Evolutionary conservation across 23 tunicate genomes (phyloP).

Genomic region (Ciona savignyi): DNA sequence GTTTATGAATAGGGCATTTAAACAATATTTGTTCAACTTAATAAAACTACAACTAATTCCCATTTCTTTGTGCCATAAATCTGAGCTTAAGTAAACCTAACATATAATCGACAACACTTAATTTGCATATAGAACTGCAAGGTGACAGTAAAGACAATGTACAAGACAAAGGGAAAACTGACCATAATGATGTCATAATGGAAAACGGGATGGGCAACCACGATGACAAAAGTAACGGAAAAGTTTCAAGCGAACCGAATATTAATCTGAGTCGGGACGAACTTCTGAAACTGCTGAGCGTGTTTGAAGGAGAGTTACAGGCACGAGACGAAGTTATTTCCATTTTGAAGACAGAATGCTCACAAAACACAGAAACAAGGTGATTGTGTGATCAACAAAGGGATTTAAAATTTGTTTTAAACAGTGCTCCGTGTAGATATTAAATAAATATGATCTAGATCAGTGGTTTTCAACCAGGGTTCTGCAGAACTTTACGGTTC

Average conservation of each 20-base stretch:
- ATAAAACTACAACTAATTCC: too few relatives aligned
- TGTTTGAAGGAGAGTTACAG: conserved; percentile 94
- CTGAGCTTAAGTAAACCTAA: too few relatives aligned
- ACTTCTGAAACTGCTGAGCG: conserved; percentile 55
- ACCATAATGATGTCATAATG: neutral
- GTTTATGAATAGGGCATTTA: too few relatives aligned
- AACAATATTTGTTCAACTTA: too few relatives aligned
- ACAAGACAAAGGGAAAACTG: neutral
- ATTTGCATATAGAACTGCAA: too few relatives aligned
- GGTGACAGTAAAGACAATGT: neutral
- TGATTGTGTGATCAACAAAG: neutral
- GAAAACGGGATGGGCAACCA: neutral
- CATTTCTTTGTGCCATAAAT: too few relatives aligned
- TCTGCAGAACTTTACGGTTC: too few relatives aligned
- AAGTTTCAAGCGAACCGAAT: conserved; percentile 27
- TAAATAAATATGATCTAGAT: too few relatives aligned
- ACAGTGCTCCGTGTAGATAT: too few relatives aligned
- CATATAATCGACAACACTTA: too few relatives aligned
- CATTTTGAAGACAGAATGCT: conserved; percentile 48
- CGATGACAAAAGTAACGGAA: neutral
- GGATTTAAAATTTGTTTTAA: too few relatives aligned
- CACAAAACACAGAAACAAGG: conserved; percentile 45
- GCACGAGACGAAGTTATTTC: conserved; percentile 84
- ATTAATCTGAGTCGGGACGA: conserved; percentile 62
- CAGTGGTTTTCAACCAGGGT: too few relatives aligned